Evolutionary conservation across 2,797 vertebrate genomes (phyloP).

Genomic region (Rhinichthys osculus): DNA sequence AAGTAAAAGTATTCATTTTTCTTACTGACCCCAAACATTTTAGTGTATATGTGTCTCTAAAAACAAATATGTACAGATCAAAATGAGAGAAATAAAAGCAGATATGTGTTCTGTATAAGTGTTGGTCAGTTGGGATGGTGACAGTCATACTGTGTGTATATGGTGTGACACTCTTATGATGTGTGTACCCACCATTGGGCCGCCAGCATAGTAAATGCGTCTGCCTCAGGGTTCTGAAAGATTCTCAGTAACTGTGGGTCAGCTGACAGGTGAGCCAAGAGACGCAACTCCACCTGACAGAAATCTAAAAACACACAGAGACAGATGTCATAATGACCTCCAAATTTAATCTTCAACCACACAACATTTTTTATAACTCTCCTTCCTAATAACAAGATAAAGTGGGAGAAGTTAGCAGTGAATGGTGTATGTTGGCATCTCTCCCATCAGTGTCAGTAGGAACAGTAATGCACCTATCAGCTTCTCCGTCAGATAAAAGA

Average conservation of each 20-base stretch:
- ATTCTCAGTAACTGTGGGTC: conserved; percentile 89
- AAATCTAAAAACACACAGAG: conserved; percentile 80
- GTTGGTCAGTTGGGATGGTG: background rate
- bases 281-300: conserved; percentile 92
- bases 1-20: background rate
- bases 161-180: background rate
- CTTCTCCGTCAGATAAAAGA: conserved; percentile 57
- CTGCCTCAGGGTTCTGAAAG: conserved; percentile 83
- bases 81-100: background rate
- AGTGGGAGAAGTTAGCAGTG: background rate
- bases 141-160: background rate
- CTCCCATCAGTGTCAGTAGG: conserved; percentile 48
- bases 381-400: conserved; percentile 8
- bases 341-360: conserved; percentile 13
- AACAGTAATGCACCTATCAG: conserved; percentile 54
- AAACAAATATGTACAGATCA: background rate
- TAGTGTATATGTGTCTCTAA: background rate
- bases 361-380: background rate
- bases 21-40: background rate
- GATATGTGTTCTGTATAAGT: background rate
- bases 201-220: conserved; percentile 88
- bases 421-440: conserved; percentile 4
- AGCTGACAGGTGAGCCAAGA: conserved; percentile 90
- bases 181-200: conserved; percentile 85
- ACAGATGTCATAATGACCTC: background rate